A percentile compares a stretch with the other conserved stretches of the same genome.
Evolutionary conservation across 1,140 invertebrate genomes (phyloP).

Genomic region (Apis dorsata): DNA sequence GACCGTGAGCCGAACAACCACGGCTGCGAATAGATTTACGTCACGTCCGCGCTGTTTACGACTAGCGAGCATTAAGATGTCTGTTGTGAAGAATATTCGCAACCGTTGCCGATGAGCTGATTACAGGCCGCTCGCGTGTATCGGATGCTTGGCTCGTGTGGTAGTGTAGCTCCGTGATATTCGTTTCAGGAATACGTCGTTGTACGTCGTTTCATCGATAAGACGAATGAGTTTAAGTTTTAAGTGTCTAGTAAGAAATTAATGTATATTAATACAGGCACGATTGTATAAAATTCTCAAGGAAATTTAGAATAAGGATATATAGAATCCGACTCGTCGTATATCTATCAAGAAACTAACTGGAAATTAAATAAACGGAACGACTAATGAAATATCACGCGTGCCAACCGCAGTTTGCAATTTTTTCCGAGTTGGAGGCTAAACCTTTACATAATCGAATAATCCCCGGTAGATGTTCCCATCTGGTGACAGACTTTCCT

Average conservation of each 20-base stretch:
- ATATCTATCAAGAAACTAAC: too few relatives aligned
- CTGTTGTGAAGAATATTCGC: slow-evolving; percentile 48
- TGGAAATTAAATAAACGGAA: too few relatives aligned
- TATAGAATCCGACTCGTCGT: too few relatives aligned
- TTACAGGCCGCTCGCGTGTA: slow-evolving; percentile 25
- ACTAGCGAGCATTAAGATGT: slow-evolving; percentile 67
- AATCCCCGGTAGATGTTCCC: not conserved
- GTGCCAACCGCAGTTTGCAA: too few relatives aligned
- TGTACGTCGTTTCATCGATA: not conserved
- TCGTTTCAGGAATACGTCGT: not conserved
- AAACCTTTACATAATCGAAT: not conserved
- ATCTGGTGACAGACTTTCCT: not conserved
- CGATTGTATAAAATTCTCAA: too few relatives aligned
- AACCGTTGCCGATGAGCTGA: slow-evolving; percentile 27
- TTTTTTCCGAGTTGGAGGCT: too few relatives aligned
- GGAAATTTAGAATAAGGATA: too few relatives aligned
- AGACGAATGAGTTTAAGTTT: too few relatives aligned
- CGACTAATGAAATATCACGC: too few relatives aligned
- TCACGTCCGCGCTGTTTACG: slow-evolving; percentile 71
- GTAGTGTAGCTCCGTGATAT: not conserved
- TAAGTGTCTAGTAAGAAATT: too few relatives aligned
- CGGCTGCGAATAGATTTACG: slow-evolving; percentile 72
- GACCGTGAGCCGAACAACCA: slow-evolving; percentile 73
- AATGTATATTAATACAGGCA: too few relatives aligned
- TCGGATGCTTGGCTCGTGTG: not conserved